These are phyloP conservation scores for Buteo buteo DNA, from an alignment of 2,113 vertebrate genomes.

Conservation along the genomic window DNA sequence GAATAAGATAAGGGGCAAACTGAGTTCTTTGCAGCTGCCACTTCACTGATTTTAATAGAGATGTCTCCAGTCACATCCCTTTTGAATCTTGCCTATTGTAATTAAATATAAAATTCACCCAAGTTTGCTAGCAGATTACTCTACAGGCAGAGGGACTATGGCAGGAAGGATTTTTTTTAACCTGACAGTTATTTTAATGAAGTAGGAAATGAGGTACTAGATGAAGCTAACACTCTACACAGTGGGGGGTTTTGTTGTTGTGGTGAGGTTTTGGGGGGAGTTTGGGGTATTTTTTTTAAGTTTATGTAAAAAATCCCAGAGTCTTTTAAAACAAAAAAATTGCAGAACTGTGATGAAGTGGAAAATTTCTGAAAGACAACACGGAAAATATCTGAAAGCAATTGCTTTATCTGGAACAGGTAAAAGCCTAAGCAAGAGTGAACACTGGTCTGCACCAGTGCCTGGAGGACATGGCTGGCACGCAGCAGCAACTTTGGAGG, in stretches of 20 bases:
- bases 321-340: background rate
- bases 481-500: background rate
- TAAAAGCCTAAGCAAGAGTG: background rate
- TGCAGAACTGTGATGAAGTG: background rate
- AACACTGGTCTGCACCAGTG: slow-evolving; percentile 30
- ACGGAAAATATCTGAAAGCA: background rate
- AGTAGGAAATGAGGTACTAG: background rate
- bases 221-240: background rate
- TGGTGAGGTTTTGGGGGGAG: background rate
- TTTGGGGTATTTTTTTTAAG: background rate
- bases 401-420: slow-evolving; percentile 22
- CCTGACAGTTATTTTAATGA: background rate
- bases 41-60: background rate
- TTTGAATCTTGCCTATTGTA: background rate
- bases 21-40: background rate
- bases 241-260: rapidly evolving
- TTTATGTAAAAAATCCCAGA: background rate
- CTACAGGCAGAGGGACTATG: background rate
- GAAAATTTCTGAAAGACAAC: background rate
- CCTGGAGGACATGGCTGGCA: slow-evolving; percentile 55
- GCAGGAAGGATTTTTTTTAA: background rate
- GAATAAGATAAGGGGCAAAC: background rate
- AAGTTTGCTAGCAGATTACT: background rate
- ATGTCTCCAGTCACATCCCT: background rate
- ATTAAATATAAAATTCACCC: background rate